These are phyloP conservation scores for Drosophila testacea DNA, from an alignment of 2,888 invertebrate species.

Conservation along the genomic window DNA sequence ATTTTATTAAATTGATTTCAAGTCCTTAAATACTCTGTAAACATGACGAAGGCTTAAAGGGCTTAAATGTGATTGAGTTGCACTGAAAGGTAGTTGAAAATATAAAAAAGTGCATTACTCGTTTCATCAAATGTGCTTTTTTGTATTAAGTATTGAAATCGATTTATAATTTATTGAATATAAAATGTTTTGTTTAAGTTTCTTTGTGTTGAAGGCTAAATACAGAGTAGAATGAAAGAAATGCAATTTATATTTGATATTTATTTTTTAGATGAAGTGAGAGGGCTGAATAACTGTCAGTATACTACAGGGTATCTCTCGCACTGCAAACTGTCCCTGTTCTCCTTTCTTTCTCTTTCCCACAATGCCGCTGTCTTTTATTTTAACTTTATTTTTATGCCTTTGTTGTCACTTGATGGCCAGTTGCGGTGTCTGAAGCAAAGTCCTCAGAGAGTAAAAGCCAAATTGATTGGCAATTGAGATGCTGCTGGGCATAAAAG, in stretches of 20 bases:
- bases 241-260: too few species aligned
- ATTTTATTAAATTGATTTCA: conserved; percentile 61
- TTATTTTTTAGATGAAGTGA: too few species aligned
- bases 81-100: background rate
- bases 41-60: background rate
- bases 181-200: too few species aligned
- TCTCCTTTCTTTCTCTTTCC: background rate
- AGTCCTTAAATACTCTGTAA: conserved; percentile 22
- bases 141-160: too few species aligned
- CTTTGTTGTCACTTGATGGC: conserved; percentile 62
- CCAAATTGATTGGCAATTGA: conserved; percentile 76
- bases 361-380: background rate
- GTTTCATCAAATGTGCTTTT: too few species aligned
- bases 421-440: conserved; percentile 34
- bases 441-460: conserved; percentile 55
- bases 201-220: too few species aligned
- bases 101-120: too few species aligned
- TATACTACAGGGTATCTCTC: background rate
- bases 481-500: conserved; percentile 38
- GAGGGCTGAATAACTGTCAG: too few species aligned
- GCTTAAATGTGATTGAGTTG: too few species aligned
- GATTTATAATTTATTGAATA: too few species aligned
- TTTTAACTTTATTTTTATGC: conserved; percentile 45
- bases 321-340: background rate
- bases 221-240: too few species aligned